Evolutionary conservation across 1,140 invertebrate genomes (phyloP).

Genomic region (Vanessa tameamea): DNA sequence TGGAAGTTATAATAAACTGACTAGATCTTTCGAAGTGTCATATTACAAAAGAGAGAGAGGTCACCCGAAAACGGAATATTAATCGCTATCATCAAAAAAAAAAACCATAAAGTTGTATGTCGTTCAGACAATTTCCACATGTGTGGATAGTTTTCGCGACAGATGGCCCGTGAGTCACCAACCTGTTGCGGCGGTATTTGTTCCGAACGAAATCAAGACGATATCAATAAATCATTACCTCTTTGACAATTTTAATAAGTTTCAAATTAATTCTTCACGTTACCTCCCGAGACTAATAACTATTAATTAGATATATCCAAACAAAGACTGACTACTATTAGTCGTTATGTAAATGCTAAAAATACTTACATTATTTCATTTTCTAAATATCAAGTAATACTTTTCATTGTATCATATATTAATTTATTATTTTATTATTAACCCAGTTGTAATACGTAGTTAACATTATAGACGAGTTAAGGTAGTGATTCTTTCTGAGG

Average conservation of each 20-base stretch:
- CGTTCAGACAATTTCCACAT: conserved; percentile 68
- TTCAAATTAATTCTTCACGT: conserved; percentile 37
- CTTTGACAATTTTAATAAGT: conserved; percentile 41
- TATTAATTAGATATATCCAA: not conserved
- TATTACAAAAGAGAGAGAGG: conserved; percentile 52
- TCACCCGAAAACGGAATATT: conserved; percentile 55
- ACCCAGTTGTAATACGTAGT: too few relatives aligned
- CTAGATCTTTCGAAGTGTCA: conserved; percentile 47
- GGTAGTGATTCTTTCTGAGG: too few relatives aligned
- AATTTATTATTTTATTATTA: too few relatives aligned
- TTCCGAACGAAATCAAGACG: conserved; percentile 31
- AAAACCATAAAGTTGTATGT: conserved; percentile 55
- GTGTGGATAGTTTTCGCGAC: conserved; percentile 71
- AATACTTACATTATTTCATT: too few relatives aligned
- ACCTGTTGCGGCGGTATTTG: conserved; percentile 60
- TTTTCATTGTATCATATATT: too few relatives aligned
- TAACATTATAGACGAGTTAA: too few relatives aligned
- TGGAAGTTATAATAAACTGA: conserved; percentile 19
- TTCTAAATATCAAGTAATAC: too few relatives aligned
- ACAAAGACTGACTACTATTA: too few relatives aligned
- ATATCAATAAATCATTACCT: conserved; percentile 56
- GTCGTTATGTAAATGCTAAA: too few relatives aligned
- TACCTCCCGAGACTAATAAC: not conserved
- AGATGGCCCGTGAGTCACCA: conserved; percentile 75
- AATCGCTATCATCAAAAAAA: conserved; percentile 48